A percentile compares a stretch with the other conserved stretches of the same genome.
Conservation (phyloP, 2,113 vertebrate species). For the Thermophis baileyi region DNA sequence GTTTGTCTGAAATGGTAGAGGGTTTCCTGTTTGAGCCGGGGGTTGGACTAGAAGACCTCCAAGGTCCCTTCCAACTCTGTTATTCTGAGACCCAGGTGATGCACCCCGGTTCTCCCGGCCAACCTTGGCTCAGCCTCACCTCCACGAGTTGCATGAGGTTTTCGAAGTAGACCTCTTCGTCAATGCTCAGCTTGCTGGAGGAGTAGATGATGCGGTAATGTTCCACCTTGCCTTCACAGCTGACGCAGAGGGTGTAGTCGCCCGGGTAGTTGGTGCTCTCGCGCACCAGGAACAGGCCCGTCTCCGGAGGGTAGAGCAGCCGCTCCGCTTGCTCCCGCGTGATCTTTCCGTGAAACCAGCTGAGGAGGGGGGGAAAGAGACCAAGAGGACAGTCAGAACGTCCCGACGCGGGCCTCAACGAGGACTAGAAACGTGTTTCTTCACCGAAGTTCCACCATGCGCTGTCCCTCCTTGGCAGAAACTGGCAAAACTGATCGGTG, state of each 20-base stretch:
- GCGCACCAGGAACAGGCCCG: conserved; percentile 89
- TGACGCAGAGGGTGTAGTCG: conserved; percentile 96
- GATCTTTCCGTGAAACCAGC: conserved; percentile 99
- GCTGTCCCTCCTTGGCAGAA: too few species aligned
- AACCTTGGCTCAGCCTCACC: conserved; percentile 65
- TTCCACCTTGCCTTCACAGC: conserved; percentile 95
- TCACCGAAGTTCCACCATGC: neutral
- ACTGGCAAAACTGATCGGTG: neutral
- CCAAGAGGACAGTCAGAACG: neutral
- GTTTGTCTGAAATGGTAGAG: too few species aligned
- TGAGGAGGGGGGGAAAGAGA: conserved; percentile 35
- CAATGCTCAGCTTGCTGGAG: conserved; percentile 91
- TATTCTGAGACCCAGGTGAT: neutral
- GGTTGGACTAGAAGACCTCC: neutral
- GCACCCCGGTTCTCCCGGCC: neutral
- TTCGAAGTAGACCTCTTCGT: conserved; percentile 90
- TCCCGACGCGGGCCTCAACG: neutral
- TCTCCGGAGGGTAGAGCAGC: conserved; percentile 86
- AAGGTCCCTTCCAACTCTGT: neutral
- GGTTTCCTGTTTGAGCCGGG: neutral
- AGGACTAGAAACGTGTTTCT: neutral
- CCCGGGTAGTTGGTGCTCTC: conserved; percentile 98
- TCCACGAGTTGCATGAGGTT: conserved; percentile 99
- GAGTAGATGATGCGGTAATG: conserved; percentile 96
- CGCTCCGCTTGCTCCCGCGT: conserved; percentile 87